Evolutionary conservation across 2,113 vertebrate genomes (phyloP).

Genomic region (Ploceus nigricollis): DNA sequence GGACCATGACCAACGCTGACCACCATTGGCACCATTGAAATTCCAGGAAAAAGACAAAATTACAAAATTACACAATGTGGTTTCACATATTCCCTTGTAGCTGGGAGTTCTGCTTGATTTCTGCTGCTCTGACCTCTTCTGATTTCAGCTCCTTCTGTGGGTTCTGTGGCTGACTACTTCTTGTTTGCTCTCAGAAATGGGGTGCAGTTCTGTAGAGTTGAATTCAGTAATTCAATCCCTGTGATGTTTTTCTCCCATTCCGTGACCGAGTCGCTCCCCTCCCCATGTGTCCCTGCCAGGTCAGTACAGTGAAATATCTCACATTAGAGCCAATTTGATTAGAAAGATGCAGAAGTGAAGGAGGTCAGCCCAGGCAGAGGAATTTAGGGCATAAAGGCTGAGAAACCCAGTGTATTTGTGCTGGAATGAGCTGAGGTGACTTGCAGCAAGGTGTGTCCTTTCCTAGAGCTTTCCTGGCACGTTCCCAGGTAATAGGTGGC

Average conservation of each 20-base stretch:
- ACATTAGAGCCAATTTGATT: not conserved
- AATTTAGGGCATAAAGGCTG: not conserved
- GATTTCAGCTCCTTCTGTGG: conserved; percentile 17
- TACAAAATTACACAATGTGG: not conserved
- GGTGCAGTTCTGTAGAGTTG: not conserved
- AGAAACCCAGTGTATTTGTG: not conserved
- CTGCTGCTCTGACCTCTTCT: conserved; percentile 45
- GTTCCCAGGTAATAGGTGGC: not conserved
- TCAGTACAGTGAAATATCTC: not conserved
- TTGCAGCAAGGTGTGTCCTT: not conserved
- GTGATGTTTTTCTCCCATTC: not conserved
- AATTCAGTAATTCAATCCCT: not conserved
- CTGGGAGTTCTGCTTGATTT: conserved; percentile 13
- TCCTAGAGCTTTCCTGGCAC: not conserved
- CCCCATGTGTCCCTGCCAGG: not conserved
- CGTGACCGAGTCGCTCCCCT: not conserved
- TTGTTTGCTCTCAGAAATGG: not conserved
- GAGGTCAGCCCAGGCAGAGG: not conserved
- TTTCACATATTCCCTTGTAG: not conserved
- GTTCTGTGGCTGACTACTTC: not conserved
- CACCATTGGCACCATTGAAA: conserved; percentile 18
- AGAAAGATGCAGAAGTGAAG: not conserved
- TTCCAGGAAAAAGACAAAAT: not conserved
- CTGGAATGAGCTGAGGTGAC: not conserved
- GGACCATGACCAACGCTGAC: not conserved